Evolutionary conservation across 2,888 invertebrate species (phyloP).

Genomic region (Caenorhabditis sulstoni): DNA sequence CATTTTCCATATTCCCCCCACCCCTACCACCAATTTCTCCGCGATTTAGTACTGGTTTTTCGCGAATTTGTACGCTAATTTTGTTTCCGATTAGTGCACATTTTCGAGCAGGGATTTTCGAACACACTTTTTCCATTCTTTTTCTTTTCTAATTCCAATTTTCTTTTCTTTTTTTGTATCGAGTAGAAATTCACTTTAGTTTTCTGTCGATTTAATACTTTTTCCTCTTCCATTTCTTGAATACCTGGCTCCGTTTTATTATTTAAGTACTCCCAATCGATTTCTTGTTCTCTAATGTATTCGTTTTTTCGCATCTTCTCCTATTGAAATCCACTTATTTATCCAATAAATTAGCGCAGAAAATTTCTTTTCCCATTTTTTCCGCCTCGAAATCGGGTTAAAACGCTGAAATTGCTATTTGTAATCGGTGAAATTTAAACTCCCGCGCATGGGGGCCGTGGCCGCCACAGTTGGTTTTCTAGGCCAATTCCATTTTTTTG

Average conservation of each 20-base stretch:
- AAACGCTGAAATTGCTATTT: too few relatives aligned
- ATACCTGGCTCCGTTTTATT: background rate
- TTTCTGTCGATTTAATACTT: background rate
- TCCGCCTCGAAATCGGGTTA: background rate
- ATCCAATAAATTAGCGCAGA: background rate
- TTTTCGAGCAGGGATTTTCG: conserved; percentile 44
- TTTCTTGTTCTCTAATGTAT: background rate
- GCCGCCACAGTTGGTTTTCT: background rate
- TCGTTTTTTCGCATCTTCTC: background rate
- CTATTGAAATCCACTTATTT: background rate
- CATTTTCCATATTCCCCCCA: conserved; percentile 25
- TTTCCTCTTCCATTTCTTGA: background rate
- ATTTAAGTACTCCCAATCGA: too few relatives aligned
- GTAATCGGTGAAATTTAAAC: conserved; percentile 2
- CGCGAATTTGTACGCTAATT: conserved; percentile 38
- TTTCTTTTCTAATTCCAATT: background rate
- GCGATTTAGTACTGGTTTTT: conserved; percentile 37
- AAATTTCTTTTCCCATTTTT: background rate
- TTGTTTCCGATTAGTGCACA: conserved; percentile 24
- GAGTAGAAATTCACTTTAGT: conserved; percentile 2
- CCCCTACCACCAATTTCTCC: conserved; percentile 13
- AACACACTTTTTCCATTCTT: conserved; percentile 10
- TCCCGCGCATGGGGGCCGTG: conserved; percentile 18
- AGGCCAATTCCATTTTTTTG: conserved; percentile 11
- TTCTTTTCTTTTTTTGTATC: conserved; percentile 13